Percentiles rank a stretch among this genome's conserved stretches.
Conservation (phyloP, 1,140 invertebrate species). For the Odontomachus brunneus region DNA sequence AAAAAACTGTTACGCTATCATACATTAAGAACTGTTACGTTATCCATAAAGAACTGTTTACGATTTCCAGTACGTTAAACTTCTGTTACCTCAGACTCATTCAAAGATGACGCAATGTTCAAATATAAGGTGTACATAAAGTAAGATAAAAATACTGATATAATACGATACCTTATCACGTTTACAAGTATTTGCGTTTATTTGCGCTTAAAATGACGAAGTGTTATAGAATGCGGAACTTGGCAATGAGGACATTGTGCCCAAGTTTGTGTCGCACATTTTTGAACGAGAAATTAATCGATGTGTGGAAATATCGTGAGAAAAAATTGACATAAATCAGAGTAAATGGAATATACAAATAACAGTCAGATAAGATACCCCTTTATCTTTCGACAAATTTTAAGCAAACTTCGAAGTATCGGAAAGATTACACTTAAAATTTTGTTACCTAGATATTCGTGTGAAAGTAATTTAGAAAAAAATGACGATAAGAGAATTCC, state of each 20-base stretch:
- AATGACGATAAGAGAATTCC: neutral
- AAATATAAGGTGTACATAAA: neutral
- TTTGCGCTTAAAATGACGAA: neutral
- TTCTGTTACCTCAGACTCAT: neutral
- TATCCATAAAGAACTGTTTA: constrained; percentile 19
- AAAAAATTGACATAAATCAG: neutral
- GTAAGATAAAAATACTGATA: neutral
- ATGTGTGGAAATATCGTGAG: neutral
- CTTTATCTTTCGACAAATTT: neutral
- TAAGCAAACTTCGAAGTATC: no score
- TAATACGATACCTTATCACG: constrained; percentile 3
- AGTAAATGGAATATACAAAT: neutral
- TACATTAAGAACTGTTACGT: no score
- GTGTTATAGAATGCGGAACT: neutral
- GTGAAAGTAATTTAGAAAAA: neutral
- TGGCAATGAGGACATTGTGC: no score
- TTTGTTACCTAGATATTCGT: neutral
- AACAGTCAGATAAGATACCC: neutral
- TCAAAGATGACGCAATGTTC: neutral
- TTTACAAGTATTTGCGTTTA: constrained; percentile 12
- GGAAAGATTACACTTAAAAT: neutral
- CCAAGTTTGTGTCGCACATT: no score
- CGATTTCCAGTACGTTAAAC: neutral
- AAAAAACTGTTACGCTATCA: no score
- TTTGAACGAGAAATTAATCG: neutral